phyloP scores from a whole-genome alignment of 2,113 vertebrate species.

The Bubo bubo region DNA sequence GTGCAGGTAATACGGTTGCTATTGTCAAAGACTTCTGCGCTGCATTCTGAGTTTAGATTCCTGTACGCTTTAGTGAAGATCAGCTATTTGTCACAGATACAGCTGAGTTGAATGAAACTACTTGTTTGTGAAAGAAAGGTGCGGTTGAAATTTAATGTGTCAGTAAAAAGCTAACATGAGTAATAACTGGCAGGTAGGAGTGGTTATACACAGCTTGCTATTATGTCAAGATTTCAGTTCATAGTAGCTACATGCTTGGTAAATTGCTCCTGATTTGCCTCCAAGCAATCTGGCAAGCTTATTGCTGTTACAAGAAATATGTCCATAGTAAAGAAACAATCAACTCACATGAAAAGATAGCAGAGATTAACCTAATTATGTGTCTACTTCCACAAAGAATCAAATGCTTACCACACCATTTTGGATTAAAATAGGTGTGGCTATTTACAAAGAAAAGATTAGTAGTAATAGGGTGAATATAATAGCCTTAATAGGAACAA shows the following conservation, averaged over 20 bases:
- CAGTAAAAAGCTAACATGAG: conserved; percentile 77
- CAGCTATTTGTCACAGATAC: conserved; percentile 82
- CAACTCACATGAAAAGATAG: conserved; percentile 88
- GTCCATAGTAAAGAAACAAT: conserved; percentile 89
- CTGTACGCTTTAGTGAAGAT: conserved; percentile 63
- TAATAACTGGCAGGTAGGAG: conserved; percentile 73
- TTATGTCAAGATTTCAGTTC: conserved; percentile 66
- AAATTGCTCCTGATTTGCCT: conserved; percentile 79
- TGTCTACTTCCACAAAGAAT: conserved; percentile 89
- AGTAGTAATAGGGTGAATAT: conserved; percentile 88
- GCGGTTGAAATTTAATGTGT: conserved; percentile 74
- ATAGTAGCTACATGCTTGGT: conserved; percentile 74
- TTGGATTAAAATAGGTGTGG: conserved; percentile 91
- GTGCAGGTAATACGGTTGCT: conserved; percentile 86
- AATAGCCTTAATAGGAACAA: conserved; percentile 89
- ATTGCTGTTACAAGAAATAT: conserved; percentile 84
- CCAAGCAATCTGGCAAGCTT: conserved; percentile 81
- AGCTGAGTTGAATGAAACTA: conserved; percentile 79
- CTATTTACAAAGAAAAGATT: conserved; percentile 93
- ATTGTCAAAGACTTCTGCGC: background rate
- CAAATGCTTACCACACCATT: conserved; percentile 84
- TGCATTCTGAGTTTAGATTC: conserved; percentile 38
- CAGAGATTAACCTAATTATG: conserved; percentile 90
- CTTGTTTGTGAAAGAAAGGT: conserved; percentile 82
- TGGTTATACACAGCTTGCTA: conserved; percentile 62